Base-by-base conservation (phyloP, 2,888 invertebrate genomes). In the Atrina japonica region DNA sequence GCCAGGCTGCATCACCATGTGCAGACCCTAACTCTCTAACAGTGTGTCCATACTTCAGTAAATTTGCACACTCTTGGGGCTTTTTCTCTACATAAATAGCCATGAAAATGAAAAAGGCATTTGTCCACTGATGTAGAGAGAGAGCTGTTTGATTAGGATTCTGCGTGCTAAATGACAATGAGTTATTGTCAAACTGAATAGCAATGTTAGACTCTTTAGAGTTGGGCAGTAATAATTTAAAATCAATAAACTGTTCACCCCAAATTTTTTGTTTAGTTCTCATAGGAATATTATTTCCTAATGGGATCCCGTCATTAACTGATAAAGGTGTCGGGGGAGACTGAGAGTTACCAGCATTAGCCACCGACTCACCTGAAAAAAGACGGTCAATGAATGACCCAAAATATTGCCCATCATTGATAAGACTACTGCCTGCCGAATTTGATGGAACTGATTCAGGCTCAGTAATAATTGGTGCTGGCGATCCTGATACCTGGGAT, bases 51-150 rank as follows among this genome's bases (percentile, higher is more conserved):
- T 55, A 55, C 30, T 55, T 55, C 18, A 55, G 25, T 30, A 55
- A 55, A 21, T 55, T 25, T 18, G 29, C 21, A n/a, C 29, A 25
- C 27, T 55, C 55, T 35, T 55, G 23, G 11, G 55, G 58, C 23
- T 58, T 58, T 23, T 41, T 58, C 23, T 58, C 58, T 25, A 41
- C 40, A 41, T 58, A 58, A 6, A 58, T 58, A 11, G 40, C 58
- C 40, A 58, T 58, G 16, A 55, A 55, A 30, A 55, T 55, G 58
- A 40, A 40, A 23, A 58, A 58, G 21, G 58, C 58, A 41, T 25
- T 58, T 3, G 40, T 41, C 58, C 58, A 58, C 23, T 58, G 58
- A 25, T 58, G 40, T 18, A 58, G 35, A 6, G 58, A 41, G 16
- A 58, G 47, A 47, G 47, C n/a, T 7, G 47, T 6, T 21, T 47